Evolutionary conservation across 1,140 invertebrate genomes (phyloP).

Genomic region (Druon quercuslanigerum): DNA sequence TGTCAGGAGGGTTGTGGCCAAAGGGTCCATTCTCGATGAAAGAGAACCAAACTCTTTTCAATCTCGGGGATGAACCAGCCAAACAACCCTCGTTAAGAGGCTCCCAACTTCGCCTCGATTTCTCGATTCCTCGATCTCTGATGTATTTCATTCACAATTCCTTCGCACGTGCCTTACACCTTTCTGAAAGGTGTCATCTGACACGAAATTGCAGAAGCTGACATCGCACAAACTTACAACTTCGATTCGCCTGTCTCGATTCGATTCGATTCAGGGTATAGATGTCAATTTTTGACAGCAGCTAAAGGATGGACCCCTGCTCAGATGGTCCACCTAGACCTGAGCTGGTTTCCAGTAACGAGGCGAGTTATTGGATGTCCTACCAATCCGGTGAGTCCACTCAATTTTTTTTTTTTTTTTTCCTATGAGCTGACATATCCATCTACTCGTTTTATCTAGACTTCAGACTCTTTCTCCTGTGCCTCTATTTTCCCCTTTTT

Average conservation of each 20-base stretch:
- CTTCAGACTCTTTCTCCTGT: no score
- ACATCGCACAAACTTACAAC: slow-evolving; percentile 7
- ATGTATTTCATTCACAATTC: slow-evolving; percentile 9
- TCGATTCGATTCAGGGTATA: not conserved
- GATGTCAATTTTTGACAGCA: slow-evolving; percentile 25
- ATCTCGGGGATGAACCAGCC: slow-evolving; percentile 5
- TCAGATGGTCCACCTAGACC: not conserved
- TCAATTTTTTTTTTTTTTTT: not conserved
- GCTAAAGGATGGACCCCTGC: not conserved
- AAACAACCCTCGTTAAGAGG: slow-evolving; percentile 21
- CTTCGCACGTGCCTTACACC: slow-evolving; percentile 22
- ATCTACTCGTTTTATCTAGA: not conserved
- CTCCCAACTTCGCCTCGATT: not conserved
- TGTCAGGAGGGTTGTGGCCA: slow-evolving; percentile 15
- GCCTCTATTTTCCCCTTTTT: no score
- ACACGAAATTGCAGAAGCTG: slow-evolving; percentile 24
- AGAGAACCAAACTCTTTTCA: not conserved
- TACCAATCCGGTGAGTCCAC: not conserved
- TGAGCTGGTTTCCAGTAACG: slow-evolving; percentile 11
- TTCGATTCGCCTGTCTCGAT: not conserved
- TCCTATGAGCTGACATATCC: not conserved
- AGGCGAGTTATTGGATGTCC: slow-evolving; percentile 11
- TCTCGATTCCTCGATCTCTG: not conserved
- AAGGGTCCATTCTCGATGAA: not conserved
- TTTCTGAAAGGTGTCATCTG: slow-evolving; percentile 17